These are phyloP conservation scores for Drosophila bocki DNA, from an alignment of 1,140 invertebrate genomes.

Conservation along the genomic window DNA sequence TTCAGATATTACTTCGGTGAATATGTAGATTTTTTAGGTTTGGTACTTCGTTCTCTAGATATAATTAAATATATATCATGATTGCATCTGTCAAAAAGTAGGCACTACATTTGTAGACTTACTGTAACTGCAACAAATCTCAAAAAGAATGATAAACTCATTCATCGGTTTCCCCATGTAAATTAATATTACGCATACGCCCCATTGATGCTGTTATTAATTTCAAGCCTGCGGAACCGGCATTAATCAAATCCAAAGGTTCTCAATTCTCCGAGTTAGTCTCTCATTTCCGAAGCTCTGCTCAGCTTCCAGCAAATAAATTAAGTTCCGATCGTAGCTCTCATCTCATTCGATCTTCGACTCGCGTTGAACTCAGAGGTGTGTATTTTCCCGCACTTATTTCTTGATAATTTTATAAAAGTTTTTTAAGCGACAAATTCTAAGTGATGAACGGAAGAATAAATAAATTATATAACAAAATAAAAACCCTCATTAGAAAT, in stretches of 20 bases:
- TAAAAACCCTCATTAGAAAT: not conserved
- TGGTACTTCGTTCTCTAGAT: too few species aligned
- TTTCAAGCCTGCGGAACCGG: not conserved
- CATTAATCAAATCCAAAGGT: not conserved
- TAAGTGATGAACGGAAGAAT: not conserved
- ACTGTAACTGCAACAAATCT: not conserved
- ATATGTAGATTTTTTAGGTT: too few species aligned
- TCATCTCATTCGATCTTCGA: constrained; percentile 1
- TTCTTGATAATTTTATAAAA: not conserved
- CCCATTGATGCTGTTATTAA: not conserved
- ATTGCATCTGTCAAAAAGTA: not conserved
- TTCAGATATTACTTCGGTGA: too few species aligned
- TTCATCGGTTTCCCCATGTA: not conserved
- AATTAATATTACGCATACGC: not conserved
- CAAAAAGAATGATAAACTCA: not conserved
- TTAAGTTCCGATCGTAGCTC: not conserved
- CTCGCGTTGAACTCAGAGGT: constrained; percentile 2
- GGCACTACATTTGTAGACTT: not conserved
- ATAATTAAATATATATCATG: too few species aligned
- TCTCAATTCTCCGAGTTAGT: not conserved
- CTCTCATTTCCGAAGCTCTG: not conserved
- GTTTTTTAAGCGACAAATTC: not conserved
- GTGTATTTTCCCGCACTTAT: not conserved
- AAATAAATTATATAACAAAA: not conserved
- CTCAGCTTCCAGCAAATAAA: constrained; percentile 2